phyloP scores from a whole-genome alignment of 2,888 invertebrate species.

The Drosophila infuscata region DNA sequence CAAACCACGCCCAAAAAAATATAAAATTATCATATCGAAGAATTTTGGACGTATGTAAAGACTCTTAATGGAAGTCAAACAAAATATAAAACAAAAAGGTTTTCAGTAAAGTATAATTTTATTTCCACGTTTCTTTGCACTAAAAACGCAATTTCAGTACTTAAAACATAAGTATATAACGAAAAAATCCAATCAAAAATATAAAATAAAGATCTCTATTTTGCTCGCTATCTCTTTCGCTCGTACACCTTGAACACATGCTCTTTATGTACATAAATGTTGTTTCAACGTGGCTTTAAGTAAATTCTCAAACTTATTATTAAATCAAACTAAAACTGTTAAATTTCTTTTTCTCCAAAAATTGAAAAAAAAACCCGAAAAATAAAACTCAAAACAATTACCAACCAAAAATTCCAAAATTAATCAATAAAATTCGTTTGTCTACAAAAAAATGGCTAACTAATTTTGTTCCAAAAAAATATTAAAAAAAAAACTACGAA shows the following conservation, averaged over 20 bases:
- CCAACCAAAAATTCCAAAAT: slow-evolving; percentile 52
- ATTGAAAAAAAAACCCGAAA: slow-evolving; percentile 33
- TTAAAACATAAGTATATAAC: slow-evolving; percentile 36
- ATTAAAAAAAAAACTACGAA: slow-evolving; percentile 28
- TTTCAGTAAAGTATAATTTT: slow-evolving; percentile 56
- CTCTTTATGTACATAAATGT: slow-evolving; percentile 78
- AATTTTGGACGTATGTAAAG: slow-evolving; percentile 83
- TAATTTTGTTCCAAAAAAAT: slow-evolving; percentile 42
- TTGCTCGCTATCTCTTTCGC: slow-evolving; percentile 47
- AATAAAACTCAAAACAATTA: slow-evolving; percentile 65
- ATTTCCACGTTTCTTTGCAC: slow-evolving; percentile 71
- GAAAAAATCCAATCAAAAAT: slow-evolving; percentile 23
- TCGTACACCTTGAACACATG: slow-evolving; percentile 74
- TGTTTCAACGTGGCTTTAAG: slow-evolving; percentile 74
- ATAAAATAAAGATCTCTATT: slow-evolving; percentile 46
- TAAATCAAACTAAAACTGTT: slow-evolving; percentile 67
- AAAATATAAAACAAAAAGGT: slow-evolving; percentile 41
- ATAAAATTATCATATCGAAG: slow-evolving; percentile 8
- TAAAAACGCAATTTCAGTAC: slow-evolving; percentile 49
- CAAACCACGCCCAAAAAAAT: slow-evolving; percentile 76
- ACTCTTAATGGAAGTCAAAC: slow-evolving; percentile 84
- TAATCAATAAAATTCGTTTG: slow-evolving; percentile 53
- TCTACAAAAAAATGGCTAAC: slow-evolving; percentile 37
- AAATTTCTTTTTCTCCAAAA: slow-evolving; percentile 73
- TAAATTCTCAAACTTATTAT: slow-evolving; percentile 49